Base-by-base conservation (phyloP, 2,888 invertebrate genomes). In the Balanococcus diminutus region DNA sequence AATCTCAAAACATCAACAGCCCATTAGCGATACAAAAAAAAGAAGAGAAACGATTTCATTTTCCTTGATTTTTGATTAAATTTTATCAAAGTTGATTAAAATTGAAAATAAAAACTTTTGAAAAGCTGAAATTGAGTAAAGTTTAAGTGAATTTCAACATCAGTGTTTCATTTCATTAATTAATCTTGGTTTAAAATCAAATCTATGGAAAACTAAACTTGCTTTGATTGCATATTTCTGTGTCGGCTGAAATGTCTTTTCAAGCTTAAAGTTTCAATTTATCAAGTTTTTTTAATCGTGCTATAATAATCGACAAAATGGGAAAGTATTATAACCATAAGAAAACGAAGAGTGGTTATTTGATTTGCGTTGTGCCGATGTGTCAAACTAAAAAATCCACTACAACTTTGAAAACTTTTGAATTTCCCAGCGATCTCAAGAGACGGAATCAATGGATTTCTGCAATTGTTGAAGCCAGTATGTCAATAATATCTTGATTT, bases 321-420 rank as follows among this genome's bases (percentile, higher is more conserved):
- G 36, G 75, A 36, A 79, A 79, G 31, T 82, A 51, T 46, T 82
- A 28, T 14, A 56, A 5, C 1, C 36, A 22, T 8, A 84, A 84
- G n/a, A 84, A n/a, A 72, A 84, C 84, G n/a, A 67, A 84, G 31
- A 84, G 84, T 42, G 84, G 84, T 8, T 84, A 84, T 72, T 22
- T 84, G 0, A 84, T 84, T n/a, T 84, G 84, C 28, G 72, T 42
- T 14, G 84, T 84, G 11, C 84, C 84, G 22, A 72, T 46, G 31
- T 84, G 84, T 19, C 72, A 84, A 42, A 84, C 72, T 2, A 84
- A 84, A n/a, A 84, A 84, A 75, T 84, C 84, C 0, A 72, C 84
- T 22, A 84, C 84, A n/a, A 67, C 84, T 22, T 84, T 84, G 42
- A 84, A 84, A 31, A 84, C 84, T 2, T 84, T 84, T n/a, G 84